Percentiles rank a stretch among this genome's conserved stretches.
Evolutionary conservation across 1,140 invertebrate species (phyloP).

Genomic region (Brachionus sp.): DNA sequence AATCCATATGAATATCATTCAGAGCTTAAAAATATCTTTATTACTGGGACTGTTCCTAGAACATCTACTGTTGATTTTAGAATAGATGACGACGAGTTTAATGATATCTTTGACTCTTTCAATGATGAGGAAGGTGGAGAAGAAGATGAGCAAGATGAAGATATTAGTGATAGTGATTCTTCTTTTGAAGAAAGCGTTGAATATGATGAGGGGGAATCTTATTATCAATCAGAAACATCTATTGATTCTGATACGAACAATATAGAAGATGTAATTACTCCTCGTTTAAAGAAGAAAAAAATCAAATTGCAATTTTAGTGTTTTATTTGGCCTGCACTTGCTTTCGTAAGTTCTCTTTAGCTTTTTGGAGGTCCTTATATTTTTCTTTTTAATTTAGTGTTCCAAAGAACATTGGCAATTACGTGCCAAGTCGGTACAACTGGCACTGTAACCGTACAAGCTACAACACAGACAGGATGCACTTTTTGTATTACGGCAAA

Average conservation of each 20-base stretch:
- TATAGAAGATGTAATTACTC: not conserved
- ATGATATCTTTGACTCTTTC: not conserved
- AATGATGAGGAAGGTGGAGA: not conserved
- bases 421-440: too few species aligned
- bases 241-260: not conserved
- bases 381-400: too few species aligned
- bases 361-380: too few species aligned
- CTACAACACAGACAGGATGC: too few species aligned
- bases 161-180: not conserved
- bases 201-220: not conserved
- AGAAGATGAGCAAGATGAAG: not conserved
- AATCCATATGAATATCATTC: not conserved
- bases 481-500: too few species aligned
- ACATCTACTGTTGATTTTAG: not conserved
- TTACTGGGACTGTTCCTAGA: not conserved
- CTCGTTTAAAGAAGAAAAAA: not conserved
- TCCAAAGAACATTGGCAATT: too few species aligned
- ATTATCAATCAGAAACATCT: not conserved
- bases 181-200: not conserved
- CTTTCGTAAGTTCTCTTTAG: too few species aligned
- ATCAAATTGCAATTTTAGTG: too few species aligned
- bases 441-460: too few species aligned
- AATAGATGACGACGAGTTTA: constrained; percentile 1
- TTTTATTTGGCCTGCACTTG: too few species aligned
- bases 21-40: not conserved